Evolutionary conservation across 2,888 invertebrate genomes (phyloP).

Genomic region (Carcina quercana): DNA sequence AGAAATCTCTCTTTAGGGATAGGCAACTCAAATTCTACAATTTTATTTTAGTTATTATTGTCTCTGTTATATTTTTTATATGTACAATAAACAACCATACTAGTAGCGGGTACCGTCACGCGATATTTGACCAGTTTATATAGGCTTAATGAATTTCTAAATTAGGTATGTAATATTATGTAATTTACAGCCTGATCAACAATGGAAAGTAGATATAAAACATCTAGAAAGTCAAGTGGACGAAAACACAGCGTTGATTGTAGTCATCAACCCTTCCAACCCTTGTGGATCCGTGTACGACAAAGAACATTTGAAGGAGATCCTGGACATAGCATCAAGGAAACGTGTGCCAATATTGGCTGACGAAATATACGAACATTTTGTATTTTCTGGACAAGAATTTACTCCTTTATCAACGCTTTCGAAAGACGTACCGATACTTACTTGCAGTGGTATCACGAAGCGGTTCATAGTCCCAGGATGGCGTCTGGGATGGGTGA

Average conservation of each 20-base stretch:
- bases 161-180: background rate
- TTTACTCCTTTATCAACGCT: constrained; percentile 90
- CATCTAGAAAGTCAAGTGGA: constrained; percentile 93
- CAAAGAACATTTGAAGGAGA: constrained; percentile 84
- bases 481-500: constrained; percentile 98
- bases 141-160: background rate
- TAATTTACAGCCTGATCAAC: constrained; percentile 80
- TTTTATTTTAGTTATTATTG: no score
- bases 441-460: constrained; percentile 95
- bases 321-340: constrained; percentile 85
- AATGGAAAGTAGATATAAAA: constrained; percentile 92
- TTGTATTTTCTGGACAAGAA: constrained; percentile 88
- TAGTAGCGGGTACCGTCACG: no score
- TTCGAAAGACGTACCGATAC: constrained; percentile 90
- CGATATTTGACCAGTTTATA: no score
- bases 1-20: no score
- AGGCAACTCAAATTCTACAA: no score
- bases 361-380: constrained; percentile 98
- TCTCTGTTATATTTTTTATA: no score
- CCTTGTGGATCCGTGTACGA: constrained; percentile 97
- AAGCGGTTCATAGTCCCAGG: constrained; percentile 98
- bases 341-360: constrained; percentile 93
- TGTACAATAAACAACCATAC: no score
- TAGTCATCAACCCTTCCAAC: constrained; percentile 98
- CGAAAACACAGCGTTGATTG: constrained; percentile 89